phyloP scores from a whole-genome alignment of 2,797 vertebrate genomes.

The Sebastes taczanowskii region DNA sequence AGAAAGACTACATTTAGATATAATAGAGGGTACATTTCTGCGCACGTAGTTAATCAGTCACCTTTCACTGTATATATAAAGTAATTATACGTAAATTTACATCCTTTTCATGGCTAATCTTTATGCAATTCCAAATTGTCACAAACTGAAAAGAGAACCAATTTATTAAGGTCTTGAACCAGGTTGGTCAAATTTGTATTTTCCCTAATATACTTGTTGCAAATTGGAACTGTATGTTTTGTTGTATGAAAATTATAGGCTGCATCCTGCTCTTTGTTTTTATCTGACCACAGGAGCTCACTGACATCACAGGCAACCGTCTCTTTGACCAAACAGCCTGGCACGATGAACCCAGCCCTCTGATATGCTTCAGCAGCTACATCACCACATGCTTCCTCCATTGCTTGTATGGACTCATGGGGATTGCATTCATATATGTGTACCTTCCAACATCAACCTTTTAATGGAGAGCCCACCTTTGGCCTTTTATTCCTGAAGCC shows the following conservation, averaged over 20 bases:
- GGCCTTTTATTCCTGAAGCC: background rate
- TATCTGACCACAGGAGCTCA: background rate
- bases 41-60: background rate
- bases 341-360: background rate
- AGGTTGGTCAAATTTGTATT: background rate
- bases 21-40: background rate
- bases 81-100: background rate
- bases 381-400: background rate
- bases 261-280: background rate
- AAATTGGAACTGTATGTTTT: background rate
- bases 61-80: background rate
- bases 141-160: background rate
- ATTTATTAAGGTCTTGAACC: background rate
- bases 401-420: background rate
- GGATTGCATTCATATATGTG: background rate
- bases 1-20: background rate
- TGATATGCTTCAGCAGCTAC: constrained; percentile 3
- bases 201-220: background rate
- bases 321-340: background rate
- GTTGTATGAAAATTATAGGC: background rate
- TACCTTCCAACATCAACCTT: background rate
- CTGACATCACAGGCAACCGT: background rate
- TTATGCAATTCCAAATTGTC: background rate
- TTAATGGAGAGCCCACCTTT: background rate
- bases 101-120: background rate